Conservation (phyloP, 2,113 vertebrate genomes). For the Siniperca chuatsi region DNA sequence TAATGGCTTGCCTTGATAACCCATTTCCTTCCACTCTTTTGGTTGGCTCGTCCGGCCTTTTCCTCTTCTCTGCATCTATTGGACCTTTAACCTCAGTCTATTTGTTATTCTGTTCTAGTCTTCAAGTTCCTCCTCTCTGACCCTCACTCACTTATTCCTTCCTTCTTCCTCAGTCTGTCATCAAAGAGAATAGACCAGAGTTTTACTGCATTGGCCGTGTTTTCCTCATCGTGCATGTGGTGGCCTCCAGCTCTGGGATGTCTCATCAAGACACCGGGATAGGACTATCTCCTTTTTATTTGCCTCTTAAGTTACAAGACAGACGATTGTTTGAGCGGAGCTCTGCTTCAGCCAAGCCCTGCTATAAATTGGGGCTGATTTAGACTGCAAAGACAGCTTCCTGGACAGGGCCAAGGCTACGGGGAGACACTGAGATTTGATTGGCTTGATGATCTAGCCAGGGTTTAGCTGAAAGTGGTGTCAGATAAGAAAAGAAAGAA, state of each 20-base stretch:
- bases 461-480: conserved; percentile 19
- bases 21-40: conserved; percentile 32
- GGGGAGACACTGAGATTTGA: conserved; percentile 49
- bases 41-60: background rate
- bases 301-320: conserved; percentile 73
- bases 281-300: conserved; percentile 61
- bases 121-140: conserved; percentile 23
- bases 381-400: conserved; percentile 62
- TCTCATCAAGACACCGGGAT: conserved; percentile 47
- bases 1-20: conserved; percentile 61
- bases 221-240: conserved; percentile 34
- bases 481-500: conserved; percentile 3
- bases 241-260: conserved; percentile 47
- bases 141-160: conserved; percentile 22
- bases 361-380: conserved; percentile 74
- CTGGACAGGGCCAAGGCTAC: conserved; percentile 34
- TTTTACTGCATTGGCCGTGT: conserved; percentile 38
- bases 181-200: conserved; percentile 19
- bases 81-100: conserved; percentile 45
- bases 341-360: conserved; percentile 46
- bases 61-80: conserved; percentile 6
- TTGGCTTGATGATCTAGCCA: conserved; percentile 15
- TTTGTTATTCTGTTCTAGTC: conserved; percentile 46
- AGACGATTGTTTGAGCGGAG: conserved; percentile 75
- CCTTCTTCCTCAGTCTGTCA: conserved; percentile 2